Evolutionary conservation across 1,140 invertebrate genomes (phyloP), one percentile per base, ranked within the genome.

Genomic region (Andrena cerasifolii): DNA sequence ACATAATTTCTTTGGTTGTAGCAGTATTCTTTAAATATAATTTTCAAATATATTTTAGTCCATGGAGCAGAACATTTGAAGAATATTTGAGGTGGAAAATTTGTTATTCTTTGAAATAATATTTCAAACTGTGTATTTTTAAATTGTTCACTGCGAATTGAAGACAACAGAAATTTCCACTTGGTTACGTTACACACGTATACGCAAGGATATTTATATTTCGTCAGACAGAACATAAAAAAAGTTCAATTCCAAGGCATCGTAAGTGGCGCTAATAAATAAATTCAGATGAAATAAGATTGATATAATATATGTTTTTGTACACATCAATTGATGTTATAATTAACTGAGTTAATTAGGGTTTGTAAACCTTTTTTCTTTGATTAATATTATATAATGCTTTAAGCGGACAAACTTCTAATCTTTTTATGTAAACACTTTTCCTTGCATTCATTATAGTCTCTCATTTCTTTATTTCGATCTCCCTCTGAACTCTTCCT

Each of bases 1-100:
- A 54, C n/a, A 67, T 68, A 53, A 53, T 54, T 54, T 68, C 65
- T 68, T 68, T 68, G 65, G 65, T 68, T 68, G 21, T 24, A 68
- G 65, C 65, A 54, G 51, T 68, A 14, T 36, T 40, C 49, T 40
- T 68, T n/a, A n/a, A n/a, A n/a, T n/a, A 68, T 40, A 47, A 47
- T 28, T 68, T 26, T 54, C 16, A 10, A 28, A 3, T 58, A 70
- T 58, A 58, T 58, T 45, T 58, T 18, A 56, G 33, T 40, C 36
- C 28, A 49, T 61, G 31, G 8, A 16, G 45, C 26, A n/a, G 21
- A 36, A 2, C 4, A 49, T 36, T 47, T 5, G 8, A 24, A 61
- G 7, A 72, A 16, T 36, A 33, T 59, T 33, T 24, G 7, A 21
- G n/a, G 14, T 10, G 28, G 40, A 53, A 71, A 45, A n/a, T 40